Evolutionary conservation across 2,113 vertebrate genomes (phyloP).

Genomic region (Plotosus lineatus): DNA sequence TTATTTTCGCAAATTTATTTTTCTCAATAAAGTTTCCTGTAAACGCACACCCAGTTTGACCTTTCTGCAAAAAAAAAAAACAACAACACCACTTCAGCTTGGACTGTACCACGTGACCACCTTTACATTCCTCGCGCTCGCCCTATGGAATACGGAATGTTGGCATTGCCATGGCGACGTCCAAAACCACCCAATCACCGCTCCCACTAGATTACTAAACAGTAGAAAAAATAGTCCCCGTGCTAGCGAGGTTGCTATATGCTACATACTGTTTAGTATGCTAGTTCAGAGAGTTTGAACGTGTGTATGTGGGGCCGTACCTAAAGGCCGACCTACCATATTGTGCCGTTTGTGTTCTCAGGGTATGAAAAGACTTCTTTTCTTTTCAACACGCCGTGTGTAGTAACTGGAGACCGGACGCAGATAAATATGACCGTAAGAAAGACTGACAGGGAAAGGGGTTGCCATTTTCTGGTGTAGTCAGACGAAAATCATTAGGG

Average conservation of each 20-base stretch:
- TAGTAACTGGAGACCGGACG: neutral
- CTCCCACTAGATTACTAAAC: neutral
- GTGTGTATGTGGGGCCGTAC: neutral
- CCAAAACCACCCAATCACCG: neutral
- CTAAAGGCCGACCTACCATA: neutral
- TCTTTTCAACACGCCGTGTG: neutral
- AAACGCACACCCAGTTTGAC: neutral
- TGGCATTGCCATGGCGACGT: conserved; percentile 21
- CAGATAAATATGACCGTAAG: conserved; percentile 16
- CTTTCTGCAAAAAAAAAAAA: neutral
- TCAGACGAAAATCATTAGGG: conserved; percentile 44
- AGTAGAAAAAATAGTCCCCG: neutral
- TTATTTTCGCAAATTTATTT: neutral
- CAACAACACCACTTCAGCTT: neutral
- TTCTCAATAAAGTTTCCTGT: neutral
- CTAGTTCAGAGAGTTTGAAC: neutral
- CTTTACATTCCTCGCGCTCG: conserved; percentile 35
- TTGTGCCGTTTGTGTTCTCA: neutral
- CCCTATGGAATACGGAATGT: conserved; percentile 6
- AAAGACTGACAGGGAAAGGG: conserved; percentile 12
- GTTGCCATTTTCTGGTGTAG: conserved; percentile 26
- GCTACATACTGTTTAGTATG: neutral
- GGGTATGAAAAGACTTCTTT: neutral
- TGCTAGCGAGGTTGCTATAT: neutral
- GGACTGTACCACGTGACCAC: conserved; percentile 15